Evolutionary conservation across 2,113 vertebrate species (phyloP).

Genomic region (Perca schrenkii): DNA sequence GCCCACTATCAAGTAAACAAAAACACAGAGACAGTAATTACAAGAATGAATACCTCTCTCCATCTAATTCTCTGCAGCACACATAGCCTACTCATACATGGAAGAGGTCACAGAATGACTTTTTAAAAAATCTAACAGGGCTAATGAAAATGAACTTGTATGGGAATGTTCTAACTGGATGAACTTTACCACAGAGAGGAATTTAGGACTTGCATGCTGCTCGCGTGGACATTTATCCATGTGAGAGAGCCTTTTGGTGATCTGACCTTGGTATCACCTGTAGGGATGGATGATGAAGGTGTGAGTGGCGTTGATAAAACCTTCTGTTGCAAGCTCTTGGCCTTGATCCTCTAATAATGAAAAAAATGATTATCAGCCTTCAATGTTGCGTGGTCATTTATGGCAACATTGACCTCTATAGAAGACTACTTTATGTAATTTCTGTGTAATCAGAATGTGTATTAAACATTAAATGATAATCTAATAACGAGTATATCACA

Average conservation of each 20-base stretch:
- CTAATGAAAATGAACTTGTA: constrained; percentile 5
- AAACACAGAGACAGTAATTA: constrained; percentile 26
- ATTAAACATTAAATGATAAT: constrained; percentile 9
- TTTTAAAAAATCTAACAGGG: neutral
- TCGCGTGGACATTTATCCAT: neutral
- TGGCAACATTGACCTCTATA: neutral
- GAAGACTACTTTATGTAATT: neutral
- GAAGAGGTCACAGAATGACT: constrained; percentile 22
- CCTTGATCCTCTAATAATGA: constrained; percentile 5
- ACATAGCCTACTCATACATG: neutral
- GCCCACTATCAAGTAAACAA: constrained; percentile 26
- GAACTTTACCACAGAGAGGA: neutral
- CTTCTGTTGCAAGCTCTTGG: neutral
- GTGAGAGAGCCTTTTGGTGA: neutral
- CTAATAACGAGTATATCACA: neutral
- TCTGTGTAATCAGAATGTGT: neutral
- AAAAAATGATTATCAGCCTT: constrained; percentile 21
- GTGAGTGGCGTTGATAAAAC: neutral
- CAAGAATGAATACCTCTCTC: constrained; percentile 1
- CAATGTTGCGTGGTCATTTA: neutral
- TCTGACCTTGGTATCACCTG: constrained; percentile 19
- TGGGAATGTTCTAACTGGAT: neutral
- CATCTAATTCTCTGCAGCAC: neutral
- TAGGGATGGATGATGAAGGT: constrained; percentile 25
- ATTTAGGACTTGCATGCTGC: neutral